Percentiles rank a stretch among this genome's conserved stretches.
Conservation (phyloP, 2,113 vertebrate genomes). For the Sialia sialis region DNA sequence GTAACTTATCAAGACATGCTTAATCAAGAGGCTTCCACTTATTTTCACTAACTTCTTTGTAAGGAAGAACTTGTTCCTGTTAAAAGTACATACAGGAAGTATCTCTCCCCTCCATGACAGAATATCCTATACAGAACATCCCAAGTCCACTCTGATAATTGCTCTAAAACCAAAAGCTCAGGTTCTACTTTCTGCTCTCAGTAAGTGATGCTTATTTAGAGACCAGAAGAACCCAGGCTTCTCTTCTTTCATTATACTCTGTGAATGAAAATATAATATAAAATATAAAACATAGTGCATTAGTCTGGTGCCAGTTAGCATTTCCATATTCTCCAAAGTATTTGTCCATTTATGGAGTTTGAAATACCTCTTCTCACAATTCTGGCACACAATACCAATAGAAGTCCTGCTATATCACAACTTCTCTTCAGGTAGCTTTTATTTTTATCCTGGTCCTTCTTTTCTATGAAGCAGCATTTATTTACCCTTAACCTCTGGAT, state of each 20-base stretch:
- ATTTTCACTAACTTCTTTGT: background rate
- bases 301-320: background rate
- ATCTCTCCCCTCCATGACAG: background rate
- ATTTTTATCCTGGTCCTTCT: background rate
- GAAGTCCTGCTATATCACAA: background rate
- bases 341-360: background rate
- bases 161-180: background rate
- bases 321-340: background rate
- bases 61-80: background rate
- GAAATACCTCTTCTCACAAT: background rate
- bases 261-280: background rate
- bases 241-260: background rate
- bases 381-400: background rate
- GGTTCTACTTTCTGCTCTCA: background rate
- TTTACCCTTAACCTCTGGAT: background rate
- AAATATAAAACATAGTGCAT: background rate
- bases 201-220: background rate
- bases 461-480: background rate
- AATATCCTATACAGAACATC: background rate
- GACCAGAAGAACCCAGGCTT: background rate
- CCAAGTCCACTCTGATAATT: background rate
- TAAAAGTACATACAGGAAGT: background rate
- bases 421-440: background rate
- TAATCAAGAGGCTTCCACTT: background rate
- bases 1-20: background rate